These are phyloP conservation scores for Nannoperca australis DNA, from an alignment of 2,797 vertebrate genomes.

Conservation along the genomic window DNA sequence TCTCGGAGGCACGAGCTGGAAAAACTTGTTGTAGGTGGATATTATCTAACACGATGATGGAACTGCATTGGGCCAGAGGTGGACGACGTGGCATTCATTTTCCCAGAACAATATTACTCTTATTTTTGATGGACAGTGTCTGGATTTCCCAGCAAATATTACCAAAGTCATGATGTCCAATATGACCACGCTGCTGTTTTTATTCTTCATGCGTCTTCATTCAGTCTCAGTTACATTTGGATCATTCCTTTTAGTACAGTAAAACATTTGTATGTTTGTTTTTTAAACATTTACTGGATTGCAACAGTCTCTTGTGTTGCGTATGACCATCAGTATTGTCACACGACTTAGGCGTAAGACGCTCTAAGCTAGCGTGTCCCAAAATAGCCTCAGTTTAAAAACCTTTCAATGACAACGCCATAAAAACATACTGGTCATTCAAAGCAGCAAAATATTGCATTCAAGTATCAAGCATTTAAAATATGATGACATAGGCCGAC, in stretches of 20 bases:
- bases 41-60: conserved; percentile 27
- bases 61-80: conserved; percentile 2
- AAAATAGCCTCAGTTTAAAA: not conserved
- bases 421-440: no score
- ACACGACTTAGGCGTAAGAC: not conserved
- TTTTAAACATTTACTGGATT: not conserved
- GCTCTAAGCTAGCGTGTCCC: not conserved
- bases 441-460: not conserved
- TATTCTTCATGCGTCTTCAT: not conserved
- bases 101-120: not conserved
- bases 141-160: not conserved
- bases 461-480: not conserved
- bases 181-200: not conserved
- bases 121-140: not conserved
- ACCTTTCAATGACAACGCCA: not conserved
- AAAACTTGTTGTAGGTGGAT: conserved; percentile 30
- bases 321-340: not conserved
- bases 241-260: no score
- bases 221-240: no score
- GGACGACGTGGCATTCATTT: not conserved
- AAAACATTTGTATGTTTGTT: not conserved
- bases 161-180: not conserved
- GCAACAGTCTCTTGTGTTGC: not conserved
- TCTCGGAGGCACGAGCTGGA: conserved; percentile 6
- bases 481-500: not conserved